Conservation (phyloP, 2,888 invertebrate species). For the Apamea monoglypha region DNA sequence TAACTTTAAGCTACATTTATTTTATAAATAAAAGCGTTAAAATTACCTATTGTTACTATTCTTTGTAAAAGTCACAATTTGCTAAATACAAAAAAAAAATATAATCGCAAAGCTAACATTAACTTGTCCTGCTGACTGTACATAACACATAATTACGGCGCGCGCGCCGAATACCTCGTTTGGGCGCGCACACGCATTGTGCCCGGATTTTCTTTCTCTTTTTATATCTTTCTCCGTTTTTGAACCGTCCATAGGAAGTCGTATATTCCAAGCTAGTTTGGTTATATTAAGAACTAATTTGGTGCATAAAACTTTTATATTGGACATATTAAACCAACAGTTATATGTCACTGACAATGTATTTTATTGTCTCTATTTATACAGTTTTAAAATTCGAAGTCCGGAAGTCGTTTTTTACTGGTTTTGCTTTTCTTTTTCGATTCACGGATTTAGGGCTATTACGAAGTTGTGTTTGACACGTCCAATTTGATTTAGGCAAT, state of each 20-base stretch:
- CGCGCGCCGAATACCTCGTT: conserved; percentile 83
- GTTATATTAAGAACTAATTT: conserved; percentile 85
- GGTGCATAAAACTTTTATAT: conserved; percentile 82
- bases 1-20: background rate
- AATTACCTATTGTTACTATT: background rate
- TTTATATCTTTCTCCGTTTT: conserved; percentile 84
- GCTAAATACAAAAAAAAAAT: background rate
- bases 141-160: conserved; percentile 82
- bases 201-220: conserved; percentile 77
- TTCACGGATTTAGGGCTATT: conserved; percentile 35
- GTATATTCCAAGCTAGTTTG: conserved; percentile 76
- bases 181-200: conserved; percentile 83
- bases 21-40: background rate
- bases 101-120: background rate
- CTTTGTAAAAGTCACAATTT: background rate
- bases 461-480: conserved; percentile 13
- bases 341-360: conserved; percentile 77
- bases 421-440: conserved; percentile 47
- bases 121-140: conserved; percentile 73
- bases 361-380: conserved; percentile 83
- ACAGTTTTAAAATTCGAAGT: conserved; percentile 69
- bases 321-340: conserved; percentile 72
- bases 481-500: background rate
- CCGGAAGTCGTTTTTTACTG: conserved; percentile 82
- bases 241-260: conserved; percentile 84